Percentiles rank a stretch among this genome's conserved stretches.
Conservation (phyloP, 1,140 invertebrate genomes). For the Chironomus tepperi region DNA sequence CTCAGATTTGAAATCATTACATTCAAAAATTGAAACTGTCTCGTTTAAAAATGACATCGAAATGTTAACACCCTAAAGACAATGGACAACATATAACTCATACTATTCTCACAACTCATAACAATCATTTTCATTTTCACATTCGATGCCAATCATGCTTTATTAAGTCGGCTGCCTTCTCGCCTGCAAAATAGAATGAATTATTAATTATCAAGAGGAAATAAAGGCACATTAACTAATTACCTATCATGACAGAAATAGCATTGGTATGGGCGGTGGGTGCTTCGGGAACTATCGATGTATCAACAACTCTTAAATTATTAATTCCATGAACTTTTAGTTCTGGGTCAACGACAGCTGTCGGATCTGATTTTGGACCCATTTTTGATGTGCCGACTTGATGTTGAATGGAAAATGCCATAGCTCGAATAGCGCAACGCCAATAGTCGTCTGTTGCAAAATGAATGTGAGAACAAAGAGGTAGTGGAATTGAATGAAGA, state of each 20-base stretch:
- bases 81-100: background rate
- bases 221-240: background rate
- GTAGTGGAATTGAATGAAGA: conserved; percentile 47
- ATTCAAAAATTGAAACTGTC: too few species aligned
- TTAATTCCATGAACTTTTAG: conserved; percentile 59
- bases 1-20: too few species aligned
- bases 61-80: too few species aligned
- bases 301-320: conserved; percentile 64
- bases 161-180: conserved; percentile 76
- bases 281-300: conserved; percentile 65
- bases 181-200: conserved; percentile 33
- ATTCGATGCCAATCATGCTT: conserved; percentile 47
- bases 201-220: background rate
- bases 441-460: conserved; percentile 57
- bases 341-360: conserved; percentile 63
- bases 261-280: conserved; percentile 63
- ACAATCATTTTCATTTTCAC: background rate
- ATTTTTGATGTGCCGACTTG: conserved; percentile 65
- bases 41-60: too few species aligned
- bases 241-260: conserved; percentile 69
- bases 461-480: conserved; percentile 45
- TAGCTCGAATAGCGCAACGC: conserved; percentile 57
- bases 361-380: conserved; percentile 55
- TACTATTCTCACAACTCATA: background rate
- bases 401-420: conserved; percentile 58